Evolutionary conservation across 2,797 vertebrate genomes (phyloP), one percentile per base, ranked within the genome.

Genomic region (Sebastes glaucus): DNA sequence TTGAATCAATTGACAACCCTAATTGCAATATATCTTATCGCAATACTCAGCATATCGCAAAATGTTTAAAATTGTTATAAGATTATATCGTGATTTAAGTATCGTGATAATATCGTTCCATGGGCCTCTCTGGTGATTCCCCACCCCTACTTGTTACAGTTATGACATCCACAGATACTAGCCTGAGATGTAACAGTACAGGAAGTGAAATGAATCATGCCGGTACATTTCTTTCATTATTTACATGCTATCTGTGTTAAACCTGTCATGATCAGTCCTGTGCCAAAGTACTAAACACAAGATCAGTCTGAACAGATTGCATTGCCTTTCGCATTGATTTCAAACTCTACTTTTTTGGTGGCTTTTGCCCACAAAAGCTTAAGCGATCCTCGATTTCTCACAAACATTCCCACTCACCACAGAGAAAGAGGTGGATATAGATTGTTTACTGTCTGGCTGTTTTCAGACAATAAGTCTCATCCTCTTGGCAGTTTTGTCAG

Each of bases 371-470:
- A 46, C 66, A 61, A 61, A 79, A 69, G 11, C 22, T 30, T n/a
- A 66, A 76, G 52, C 33, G 59, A 76, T 70, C 22, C 60, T 66
- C 53, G 56, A 78, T 70, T 87, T 76, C 67, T 81, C 38, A 13
- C 33, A 33, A 75, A 71, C 62, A 53, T 73, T 81, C 77, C 42
- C 56, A 20, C 56, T 85, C 62, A 63, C 63, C 63, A 46, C 30
- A 61, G 66, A 80, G 42, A n/a, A n/a, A 52, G 10, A 68, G 0
- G 14, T 20, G 46, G 38, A 62, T 85, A 78, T 88, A 68, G 72
- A 87, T 80, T 86, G 84, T 69, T 74, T 52, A 55, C 55, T 59
- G 56, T 77, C 59, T 76, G n/a, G 65, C 23, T 30, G 22, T 81
- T 69, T 79, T 62, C 53, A 64, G 55, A 74, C 64, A 35, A 27